Percentiles rank a stretch among this genome's conserved stretches.
phyloP scores from a whole-genome alignment of 2,888 invertebrate species.

The Caenorhabditis imperialis region DNA sequence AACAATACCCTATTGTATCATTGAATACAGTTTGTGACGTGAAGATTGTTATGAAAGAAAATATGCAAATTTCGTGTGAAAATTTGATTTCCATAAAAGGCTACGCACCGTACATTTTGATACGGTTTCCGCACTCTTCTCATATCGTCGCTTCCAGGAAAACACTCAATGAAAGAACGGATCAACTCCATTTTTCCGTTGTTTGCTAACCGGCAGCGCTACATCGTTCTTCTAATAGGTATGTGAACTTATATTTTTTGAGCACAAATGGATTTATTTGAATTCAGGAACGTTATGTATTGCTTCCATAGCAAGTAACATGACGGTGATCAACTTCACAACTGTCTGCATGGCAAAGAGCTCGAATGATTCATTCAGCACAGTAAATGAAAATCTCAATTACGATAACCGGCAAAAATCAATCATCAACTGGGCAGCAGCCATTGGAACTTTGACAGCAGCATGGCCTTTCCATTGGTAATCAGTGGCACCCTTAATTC shows the following conservation, averaged over 20 bases:
- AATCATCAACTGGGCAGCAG: constrained; percentile 69
- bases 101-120: no score
- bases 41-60: no score
- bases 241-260: not conserved
- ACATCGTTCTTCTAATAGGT: constrained; percentile 64
- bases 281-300: constrained; percentile 67
- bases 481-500: not conserved
- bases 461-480: constrained; percentile 70
- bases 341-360: constrained; percentile 70
- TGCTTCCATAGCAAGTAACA: constrained; percentile 72
- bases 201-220: constrained; percentile 55
- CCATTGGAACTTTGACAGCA: constrained; percentile 67
- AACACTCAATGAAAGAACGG: constrained; percentile 41
- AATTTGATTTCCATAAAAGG: no score
- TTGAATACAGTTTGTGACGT: no score
- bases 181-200: constrained; percentile 7
- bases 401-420: constrained; percentile 64
- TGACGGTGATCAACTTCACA: constrained; percentile 74
- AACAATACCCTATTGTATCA: no score
- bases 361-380: constrained; percentile 3
- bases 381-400: not conserved
- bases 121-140: no score
- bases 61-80: no score
- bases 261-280: not conserved
- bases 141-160: no score